Evolutionary conservation across 2,888 invertebrate species (phyloP).

Genomic region (Thereva nobilitata): DNA sequence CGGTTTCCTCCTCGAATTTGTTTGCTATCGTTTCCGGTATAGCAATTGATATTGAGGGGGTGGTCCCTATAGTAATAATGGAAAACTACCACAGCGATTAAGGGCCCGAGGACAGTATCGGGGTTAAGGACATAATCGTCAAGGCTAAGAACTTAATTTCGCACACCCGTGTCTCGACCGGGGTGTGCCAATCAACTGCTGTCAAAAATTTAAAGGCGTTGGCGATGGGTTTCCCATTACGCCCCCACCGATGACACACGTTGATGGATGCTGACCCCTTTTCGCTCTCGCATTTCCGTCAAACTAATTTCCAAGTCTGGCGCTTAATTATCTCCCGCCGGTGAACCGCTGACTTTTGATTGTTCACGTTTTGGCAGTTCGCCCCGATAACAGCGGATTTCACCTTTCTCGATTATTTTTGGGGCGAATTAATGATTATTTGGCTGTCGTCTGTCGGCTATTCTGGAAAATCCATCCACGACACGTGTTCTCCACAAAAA

Average conservation of each 20-base stretch:
- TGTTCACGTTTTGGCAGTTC: not conserved
- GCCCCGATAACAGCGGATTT: too few relatives aligned
- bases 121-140: constrained; percentile 13
- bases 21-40: too few relatives aligned
- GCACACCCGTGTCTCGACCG: not conserved
- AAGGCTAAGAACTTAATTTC: constrained; percentile 6
- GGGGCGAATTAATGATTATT: too few relatives aligned
- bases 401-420: not conserved
- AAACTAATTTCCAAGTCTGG: not conserved
- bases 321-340: constrained; percentile 12
- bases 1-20: too few relatives aligned
- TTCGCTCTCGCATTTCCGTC: not conserved
- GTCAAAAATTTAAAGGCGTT: not conserved
- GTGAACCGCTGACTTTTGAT: not conserved
- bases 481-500: too few relatives aligned
- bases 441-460: too few relatives aligned
- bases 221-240: constrained; percentile 11
- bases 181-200: not conserved
- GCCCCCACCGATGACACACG: not conserved
- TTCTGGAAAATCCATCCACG: too few relatives aligned
- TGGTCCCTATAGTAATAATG: too few relatives aligned
- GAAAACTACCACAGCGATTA: not conserved
- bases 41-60: too few relatives aligned
- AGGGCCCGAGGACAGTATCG: not conserved
- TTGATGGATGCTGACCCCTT: constrained; percentile 14